These are phyloP conservation scores for Eulemur mongoz DNA, from an alignment of 2,797 vertebrate genomes.

Conservation along the genomic window DNA sequence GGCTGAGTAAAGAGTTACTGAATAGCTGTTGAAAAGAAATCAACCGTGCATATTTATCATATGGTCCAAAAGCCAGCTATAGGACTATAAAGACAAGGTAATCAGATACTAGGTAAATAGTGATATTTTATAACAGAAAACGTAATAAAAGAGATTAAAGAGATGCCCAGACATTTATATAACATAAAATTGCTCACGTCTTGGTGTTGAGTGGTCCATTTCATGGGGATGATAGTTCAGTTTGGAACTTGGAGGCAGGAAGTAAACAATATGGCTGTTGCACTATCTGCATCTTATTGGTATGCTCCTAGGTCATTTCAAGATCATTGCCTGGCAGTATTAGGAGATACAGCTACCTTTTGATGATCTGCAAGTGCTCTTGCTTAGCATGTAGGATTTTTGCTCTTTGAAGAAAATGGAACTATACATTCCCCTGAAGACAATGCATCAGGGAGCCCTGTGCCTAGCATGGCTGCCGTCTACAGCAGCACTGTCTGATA, in stretches of 20 bases:
- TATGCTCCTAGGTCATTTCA: background rate
- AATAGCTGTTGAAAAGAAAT: background rate
- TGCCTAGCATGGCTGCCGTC: background rate
- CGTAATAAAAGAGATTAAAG: background rate
- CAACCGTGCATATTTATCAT: background rate
- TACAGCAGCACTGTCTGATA: fast-evolving
- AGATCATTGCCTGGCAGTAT: background rate
- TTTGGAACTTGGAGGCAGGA: background rate
- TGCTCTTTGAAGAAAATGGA: background rate
- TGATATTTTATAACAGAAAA: background rate
- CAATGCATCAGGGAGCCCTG: background rate
- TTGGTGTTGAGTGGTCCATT: background rate
- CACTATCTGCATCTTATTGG: fast-evolving
- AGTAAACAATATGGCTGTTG: background rate
- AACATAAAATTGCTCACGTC: background rate
- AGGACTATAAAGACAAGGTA: background rate
- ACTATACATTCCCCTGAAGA: background rate
- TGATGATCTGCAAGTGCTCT: background rate
- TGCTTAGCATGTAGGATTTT: background rate
- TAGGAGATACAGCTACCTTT: background rate
- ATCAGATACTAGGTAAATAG: background rate
- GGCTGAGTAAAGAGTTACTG: background rate
- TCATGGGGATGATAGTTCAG: background rate
- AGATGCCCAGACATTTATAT: background rate
- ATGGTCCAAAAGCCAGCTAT: background rate